A percentile compares a stretch with the other conserved stretches of the same genome.
Evolutionary conservation across 1,140 invertebrate species (phyloP).

Genomic region (Lasioglossum albipes): DNA sequence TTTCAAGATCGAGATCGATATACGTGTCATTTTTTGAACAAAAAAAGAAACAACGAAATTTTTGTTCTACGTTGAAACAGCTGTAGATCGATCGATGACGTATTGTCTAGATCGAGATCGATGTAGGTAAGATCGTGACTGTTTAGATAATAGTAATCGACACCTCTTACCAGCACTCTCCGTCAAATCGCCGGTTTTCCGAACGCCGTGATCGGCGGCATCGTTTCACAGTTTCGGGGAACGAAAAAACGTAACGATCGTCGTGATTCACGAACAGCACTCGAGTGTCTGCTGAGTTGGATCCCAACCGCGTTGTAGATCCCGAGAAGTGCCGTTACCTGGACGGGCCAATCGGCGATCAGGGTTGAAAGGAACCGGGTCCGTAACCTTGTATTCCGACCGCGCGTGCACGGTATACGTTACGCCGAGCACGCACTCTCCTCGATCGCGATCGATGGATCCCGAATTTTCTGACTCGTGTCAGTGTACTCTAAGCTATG

Average conservation of each 20-base stretch:
- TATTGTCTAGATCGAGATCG: not conserved
- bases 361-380: conserved; percentile 51
- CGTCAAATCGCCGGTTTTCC: conserved; percentile 26
- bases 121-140: too few relatives aligned
- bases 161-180: conserved; percentile 40
- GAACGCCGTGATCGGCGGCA: conserved; percentile 7
- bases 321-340: conserved; percentile 67
- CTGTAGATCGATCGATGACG: not conserved
- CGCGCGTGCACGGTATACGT: conserved; percentile 45
- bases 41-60: not conserved
- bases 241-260: conserved; percentile 9
- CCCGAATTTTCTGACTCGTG: not conserved
- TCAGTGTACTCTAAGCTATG: too few relatives aligned
- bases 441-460: not conserved
- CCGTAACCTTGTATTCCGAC: conserved; percentile 55
- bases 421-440: conserved; percentile 12
- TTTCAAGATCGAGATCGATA: not conserved
- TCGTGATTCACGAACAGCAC: conserved; percentile 46
- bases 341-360: conserved; percentile 61
- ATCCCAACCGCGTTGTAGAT: conserved; percentile 43
- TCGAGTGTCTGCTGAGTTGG: conserved; percentile 36
- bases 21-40: too few relatives aligned
- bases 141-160: not conserved
- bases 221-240: conserved; percentile 12
- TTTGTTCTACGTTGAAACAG: not conserved